Evolutionary conservation across 2,797 vertebrate genomes (phyloP).

Genomic region (Muscicapa comitata): DNA sequence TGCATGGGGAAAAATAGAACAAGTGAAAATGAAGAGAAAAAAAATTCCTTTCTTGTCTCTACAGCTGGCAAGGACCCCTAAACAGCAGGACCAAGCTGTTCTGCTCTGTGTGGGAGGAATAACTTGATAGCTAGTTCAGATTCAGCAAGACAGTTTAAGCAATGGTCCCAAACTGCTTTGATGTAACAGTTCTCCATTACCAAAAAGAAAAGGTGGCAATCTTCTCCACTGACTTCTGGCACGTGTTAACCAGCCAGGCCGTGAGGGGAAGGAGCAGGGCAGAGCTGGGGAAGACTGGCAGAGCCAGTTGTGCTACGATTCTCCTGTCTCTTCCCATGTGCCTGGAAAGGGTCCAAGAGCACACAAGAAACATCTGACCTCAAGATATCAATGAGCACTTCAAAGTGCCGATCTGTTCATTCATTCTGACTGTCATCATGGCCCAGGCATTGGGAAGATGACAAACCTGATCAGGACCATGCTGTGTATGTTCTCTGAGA

Average conservation of each 20-base stretch:
- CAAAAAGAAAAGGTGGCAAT: background rate
- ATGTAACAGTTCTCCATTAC: background rate
- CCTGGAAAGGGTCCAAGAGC: background rate
- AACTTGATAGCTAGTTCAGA: slow-evolving; percentile 26
- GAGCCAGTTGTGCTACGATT: background rate
- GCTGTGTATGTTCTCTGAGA: slow-evolving; percentile 17
- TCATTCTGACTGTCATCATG: slow-evolving; percentile 37
- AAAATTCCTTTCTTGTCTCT: background rate
- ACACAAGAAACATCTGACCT: slow-evolving; percentile 23
- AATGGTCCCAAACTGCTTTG: background rate
- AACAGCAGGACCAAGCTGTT: slow-evolving; percentile 66
- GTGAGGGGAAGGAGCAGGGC: background rate
- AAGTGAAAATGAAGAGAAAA: background rate
- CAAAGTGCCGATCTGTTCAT: slow-evolving; percentile 27
- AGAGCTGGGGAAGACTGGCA: background rate
- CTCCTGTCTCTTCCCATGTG: background rate
- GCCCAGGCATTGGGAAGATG: slow-evolving; percentile 24
- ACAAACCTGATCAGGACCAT: slow-evolving; percentile 42
- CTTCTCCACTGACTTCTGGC: background rate
- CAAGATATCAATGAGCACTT: slow-evolving; percentile 25
- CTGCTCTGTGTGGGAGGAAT: slow-evolving; percentile 40
- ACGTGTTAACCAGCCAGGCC: background rate
- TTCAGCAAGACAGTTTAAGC: slow-evolving; percentile 16
- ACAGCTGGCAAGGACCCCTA: slow-evolving; percentile 47
- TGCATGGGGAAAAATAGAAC: background rate